Conservation (phyloP, 92 coral and sea anemone genomes). For the Virgularia gustaviana region DNA sequence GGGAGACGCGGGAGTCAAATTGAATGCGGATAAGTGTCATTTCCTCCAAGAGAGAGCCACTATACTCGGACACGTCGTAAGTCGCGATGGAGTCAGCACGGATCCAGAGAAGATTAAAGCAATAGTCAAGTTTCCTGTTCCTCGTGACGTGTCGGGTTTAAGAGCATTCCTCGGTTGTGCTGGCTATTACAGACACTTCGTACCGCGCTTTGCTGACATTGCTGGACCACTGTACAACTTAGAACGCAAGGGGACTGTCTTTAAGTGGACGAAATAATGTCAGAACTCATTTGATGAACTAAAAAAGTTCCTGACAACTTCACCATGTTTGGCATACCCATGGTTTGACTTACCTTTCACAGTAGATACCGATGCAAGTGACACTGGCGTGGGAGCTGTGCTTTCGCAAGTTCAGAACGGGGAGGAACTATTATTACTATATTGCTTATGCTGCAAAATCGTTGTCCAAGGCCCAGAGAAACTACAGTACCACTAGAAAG, state of each 20-base stretch:
- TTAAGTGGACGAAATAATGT: slow-evolving; percentile 30
- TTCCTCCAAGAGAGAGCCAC: too few relatives aligned
- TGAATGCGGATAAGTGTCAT: slow-evolving; percentile 40
- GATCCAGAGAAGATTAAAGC: slow-evolving; percentile 43
- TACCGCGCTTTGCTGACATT: slow-evolving; percentile 38
- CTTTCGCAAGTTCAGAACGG: slow-evolving; percentile 25
- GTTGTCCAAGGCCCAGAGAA: slow-evolving; percentile 5
- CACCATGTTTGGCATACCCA: background rate
- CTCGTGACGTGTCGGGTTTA: slow-evolving; percentile 28
- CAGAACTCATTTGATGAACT: slow-evolving; percentile 18
- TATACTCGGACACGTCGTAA: slow-evolving; percentile 43
- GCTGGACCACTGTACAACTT: slow-evolving; percentile 36
- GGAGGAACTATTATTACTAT: too few relatives aligned
- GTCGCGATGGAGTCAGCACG: slow-evolving; percentile 35
- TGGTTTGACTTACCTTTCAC: background rate
- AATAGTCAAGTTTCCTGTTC: slow-evolving; percentile 27
- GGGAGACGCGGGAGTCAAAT: slow-evolving; percentile 48
- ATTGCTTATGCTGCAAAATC: slow-evolving; percentile 21
- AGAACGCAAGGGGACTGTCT: slow-evolving; percentile 24
- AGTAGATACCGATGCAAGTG: background rate
- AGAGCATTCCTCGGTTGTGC: slow-evolving; percentile 30
- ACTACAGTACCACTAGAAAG: too few relatives aligned
- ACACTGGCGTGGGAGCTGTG: slow-evolving; percentile 28
- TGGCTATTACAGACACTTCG: slow-evolving; percentile 45
- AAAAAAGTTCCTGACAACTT: slow-evolving; percentile 16